These are phyloP conservation scores for Xestia xanthographa DNA, from an alignment of 2,888 invertebrate species.

Conservation along the genomic window DNA sequence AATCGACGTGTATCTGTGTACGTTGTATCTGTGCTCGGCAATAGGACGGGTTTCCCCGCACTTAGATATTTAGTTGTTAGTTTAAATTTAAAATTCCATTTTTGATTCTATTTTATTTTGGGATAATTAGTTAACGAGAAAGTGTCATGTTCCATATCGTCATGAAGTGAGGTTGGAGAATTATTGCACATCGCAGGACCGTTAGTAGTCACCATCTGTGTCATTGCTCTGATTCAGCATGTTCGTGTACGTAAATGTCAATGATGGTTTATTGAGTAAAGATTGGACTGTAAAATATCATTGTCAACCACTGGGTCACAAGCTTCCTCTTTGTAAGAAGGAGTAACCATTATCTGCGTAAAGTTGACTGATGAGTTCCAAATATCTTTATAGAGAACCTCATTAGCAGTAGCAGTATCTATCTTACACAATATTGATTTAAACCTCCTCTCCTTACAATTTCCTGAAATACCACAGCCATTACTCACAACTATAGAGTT, in stretches of 20 bases:
- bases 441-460: conserved; percentile 14
- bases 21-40: conserved; percentile 42
- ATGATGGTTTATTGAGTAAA: background rate
- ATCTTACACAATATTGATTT: background rate
- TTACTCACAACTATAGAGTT: conserved; percentile 14
- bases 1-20: conserved; percentile 35
- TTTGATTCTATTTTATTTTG: background rate
- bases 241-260: background rate
- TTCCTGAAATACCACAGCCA: conserved; percentile 5
- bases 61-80: conserved; percentile 15
- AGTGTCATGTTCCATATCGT: conserved; percentile 1
- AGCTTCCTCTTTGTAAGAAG: background rate
- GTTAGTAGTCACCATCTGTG: background rate
- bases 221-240: background rate
- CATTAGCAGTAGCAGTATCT: background rate
- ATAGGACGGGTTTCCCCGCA: conserved; percentile 63
- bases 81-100: conserved; percentile 35
- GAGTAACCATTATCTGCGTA: background rate
- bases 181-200: background rate
- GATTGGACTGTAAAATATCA: background rate
- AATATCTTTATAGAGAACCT: background rate
- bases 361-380: background rate
- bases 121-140: background rate
- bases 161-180: background rate
- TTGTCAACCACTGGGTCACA: background rate